Evolutionary conservation across 2,113 vertebrate species (phyloP).

Genomic region (Octodon degus): DNA sequence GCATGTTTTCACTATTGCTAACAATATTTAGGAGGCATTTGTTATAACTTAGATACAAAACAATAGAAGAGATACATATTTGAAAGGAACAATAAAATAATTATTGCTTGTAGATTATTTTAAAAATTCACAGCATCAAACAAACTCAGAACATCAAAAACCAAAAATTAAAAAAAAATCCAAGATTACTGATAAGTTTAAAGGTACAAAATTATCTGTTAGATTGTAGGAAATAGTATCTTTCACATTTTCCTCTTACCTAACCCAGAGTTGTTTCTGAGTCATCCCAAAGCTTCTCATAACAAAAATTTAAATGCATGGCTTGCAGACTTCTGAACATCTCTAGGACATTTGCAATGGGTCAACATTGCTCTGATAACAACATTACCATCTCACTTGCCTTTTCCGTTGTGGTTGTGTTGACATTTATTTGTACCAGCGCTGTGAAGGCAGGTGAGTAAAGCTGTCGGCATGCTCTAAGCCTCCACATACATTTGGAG

Average conservation of each 20-base stretch:
- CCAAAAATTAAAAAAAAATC: not conserved
- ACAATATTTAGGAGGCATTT: not conserved
- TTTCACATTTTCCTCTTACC: not conserved
- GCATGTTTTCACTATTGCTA: not conserved
- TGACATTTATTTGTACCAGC: not conserved
- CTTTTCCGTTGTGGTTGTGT: not conserved
- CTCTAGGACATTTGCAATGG: not conserved
- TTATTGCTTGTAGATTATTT: not conserved
- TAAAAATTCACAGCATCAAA: not conserved
- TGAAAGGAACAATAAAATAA: not conserved
- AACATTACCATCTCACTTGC: not conserved
- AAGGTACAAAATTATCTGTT: not conserved
- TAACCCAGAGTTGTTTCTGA: not conserved
- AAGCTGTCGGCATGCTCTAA: not conserved
- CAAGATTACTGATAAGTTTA: not conserved
- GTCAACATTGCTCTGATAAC: not conserved
- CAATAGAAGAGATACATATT: not conserved
- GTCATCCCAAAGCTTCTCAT: not conserved
- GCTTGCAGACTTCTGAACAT: not conserved
- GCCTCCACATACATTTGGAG: too few species aligned
- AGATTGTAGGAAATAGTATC: too few species aligned
- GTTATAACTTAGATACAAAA: not conserved
- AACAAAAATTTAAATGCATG: not conserved
- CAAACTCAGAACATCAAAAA: too few species aligned
- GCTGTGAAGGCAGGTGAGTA: not conserved